Percentiles rank a stretch among this genome's conserved stretches.
phyloP scores from a whole-genome alignment of 2,888 invertebrate species.

The Pollenia amentaria region DNA sequence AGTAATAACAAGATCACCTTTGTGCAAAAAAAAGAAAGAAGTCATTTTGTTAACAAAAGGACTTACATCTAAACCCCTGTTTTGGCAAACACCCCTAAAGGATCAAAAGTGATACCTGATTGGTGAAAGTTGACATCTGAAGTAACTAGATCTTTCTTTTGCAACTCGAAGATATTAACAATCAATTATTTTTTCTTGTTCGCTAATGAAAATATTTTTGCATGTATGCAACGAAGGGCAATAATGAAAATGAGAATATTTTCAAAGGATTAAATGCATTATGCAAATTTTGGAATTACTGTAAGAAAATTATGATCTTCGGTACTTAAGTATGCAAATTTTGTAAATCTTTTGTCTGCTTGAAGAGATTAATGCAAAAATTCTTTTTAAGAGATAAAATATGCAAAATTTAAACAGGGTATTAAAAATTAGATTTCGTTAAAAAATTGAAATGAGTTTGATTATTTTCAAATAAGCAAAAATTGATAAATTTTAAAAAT shows the following conservation, averaged over 20 bases:
- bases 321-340: constrained; percentile 69
- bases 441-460: constrained; percentile 57
- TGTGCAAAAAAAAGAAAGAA: constrained; percentile 28
- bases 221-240: constrained; percentile 1
- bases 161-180: constrained; percentile 22
- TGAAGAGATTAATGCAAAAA: not conserved
- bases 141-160: not conserved
- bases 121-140: constrained; percentile 39
- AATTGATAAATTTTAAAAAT: constrained; percentile 14
- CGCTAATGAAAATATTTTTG: constrained; percentile 15
- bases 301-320: constrained; percentile 56
- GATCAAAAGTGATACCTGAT: not conserved
- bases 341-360: too few relatives aligned
- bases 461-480: constrained; percentile 56
- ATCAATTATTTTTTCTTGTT: constrained; percentile 55
- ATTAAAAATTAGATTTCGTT: not conserved
- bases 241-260: not conserved
- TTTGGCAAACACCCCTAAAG: not conserved
- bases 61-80: constrained; percentile 2
- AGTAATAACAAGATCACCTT: not conserved
- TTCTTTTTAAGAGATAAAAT: not conserved
- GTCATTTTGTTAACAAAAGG: constrained; percentile 59
- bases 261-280: constrained; percentile 63
- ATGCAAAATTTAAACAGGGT: constrained; percentile 14
- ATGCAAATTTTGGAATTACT: constrained; percentile 66